Conservation (phyloP, 2,113 vertebrate species). For the Chionodraco myersi region DNA sequence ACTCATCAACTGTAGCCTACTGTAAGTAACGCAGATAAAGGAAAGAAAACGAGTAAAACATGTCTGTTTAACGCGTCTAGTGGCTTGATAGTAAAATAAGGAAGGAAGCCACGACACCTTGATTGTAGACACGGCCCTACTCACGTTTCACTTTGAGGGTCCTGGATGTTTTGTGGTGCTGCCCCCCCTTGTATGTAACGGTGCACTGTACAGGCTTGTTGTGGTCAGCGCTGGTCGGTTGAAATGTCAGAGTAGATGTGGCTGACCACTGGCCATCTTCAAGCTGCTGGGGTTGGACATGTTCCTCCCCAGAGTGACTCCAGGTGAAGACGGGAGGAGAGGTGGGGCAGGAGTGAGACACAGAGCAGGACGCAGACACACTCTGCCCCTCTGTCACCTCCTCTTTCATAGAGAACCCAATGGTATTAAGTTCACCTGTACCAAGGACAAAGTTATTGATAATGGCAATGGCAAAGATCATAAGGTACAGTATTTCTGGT, state of each 20-base stretch:
- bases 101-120: no score
- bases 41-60: no score
- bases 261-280: conserved; percentile 54
- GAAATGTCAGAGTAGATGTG: conserved; percentile 73
- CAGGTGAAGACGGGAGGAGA: conserved; percentile 74
- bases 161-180: background rate
- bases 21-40: no score
- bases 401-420: conserved; percentile 36
- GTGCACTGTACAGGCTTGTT: conserved; percentile 65
- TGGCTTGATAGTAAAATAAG: no score
- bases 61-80: no score
- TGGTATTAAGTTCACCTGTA: conserved; percentile 46
- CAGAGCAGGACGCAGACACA: conserved; percentile 65
- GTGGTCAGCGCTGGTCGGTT: conserved; percentile 54
- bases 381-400: conserved; percentile 31
- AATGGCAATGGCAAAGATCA: background rate
- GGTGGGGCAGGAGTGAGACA: conserved; percentile 71
- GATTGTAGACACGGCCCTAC: conserved; percentile 21
- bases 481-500: background rate
- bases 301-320: conserved; percentile 62
- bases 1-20: no score
- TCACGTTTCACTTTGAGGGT: conserved; percentile 74
- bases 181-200: conserved; percentile 43
- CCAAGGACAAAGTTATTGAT: conserved; percentile 7
- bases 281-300: conserved; percentile 21